Evolutionary conservation across 2,888 invertebrate species (phyloP), one percentile per base, ranked within the genome.

Genomic region (Amblyteles armatorius): DNA sequence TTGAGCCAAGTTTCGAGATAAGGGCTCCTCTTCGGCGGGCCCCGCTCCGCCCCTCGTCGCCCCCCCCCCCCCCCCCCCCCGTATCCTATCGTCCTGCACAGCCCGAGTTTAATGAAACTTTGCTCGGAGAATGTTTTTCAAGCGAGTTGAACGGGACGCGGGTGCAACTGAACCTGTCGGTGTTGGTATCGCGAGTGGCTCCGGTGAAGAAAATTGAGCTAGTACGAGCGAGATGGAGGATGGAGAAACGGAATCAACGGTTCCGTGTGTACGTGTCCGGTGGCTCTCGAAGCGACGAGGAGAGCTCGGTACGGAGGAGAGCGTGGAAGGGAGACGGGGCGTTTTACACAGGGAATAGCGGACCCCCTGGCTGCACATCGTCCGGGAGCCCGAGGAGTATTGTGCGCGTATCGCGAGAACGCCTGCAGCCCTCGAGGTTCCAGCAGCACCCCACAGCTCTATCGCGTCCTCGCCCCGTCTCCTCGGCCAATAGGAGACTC

Each of bases 1-100:
- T 90, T 89, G 90, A 89, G 89, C 87, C 90, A 84, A 91, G 89
- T 91, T 91, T 90, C 88, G 86, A 89, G 91, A 91, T 90, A 90
- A 90, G 89, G 88, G 85, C 84, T 74, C 79, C 79, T 82, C 50
- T 44, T 67, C 76, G 60, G 71, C 76, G 72, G 79, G 69, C 33
- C 74, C 78, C 29, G 11, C 11, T 11, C 40, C 13, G 29, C 33
- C 63, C n/a, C 40, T 22, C 22, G 22, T 13, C 13, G 7, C n/a
- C 60, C 55, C 22, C 40, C 26, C 22, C 40, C 26, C 22, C 40
- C 26, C n/a, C 60, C 55, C n/a, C 60, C 55, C 22, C 40, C 26
- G 26, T 44, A 44, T 33, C 63, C 26, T 26, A 22, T 26, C 68
- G 48, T 52, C 55, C 57, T 55, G 26, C 72, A 40, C 82, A 83